Evolutionary conservation across 2,888 invertebrate species (phyloP).

Genomic region (Tridacna gigas): DNA sequence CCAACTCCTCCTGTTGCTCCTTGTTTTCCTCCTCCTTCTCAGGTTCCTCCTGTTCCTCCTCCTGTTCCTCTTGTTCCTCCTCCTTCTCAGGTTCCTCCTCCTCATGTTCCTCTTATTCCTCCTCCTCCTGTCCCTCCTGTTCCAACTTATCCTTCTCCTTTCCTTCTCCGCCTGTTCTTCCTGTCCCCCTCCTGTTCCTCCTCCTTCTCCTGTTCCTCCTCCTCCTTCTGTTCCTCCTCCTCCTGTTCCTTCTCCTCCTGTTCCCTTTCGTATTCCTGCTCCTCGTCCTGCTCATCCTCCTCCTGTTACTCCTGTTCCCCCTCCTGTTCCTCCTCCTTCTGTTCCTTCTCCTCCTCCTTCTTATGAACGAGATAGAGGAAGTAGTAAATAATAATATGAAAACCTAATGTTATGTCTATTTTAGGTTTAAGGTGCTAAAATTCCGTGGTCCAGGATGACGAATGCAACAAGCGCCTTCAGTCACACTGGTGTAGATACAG

Average conservation of each 20-base stretch:
- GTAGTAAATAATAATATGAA: too few relatives aligned
- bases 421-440: neutral
- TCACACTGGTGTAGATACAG: slow-evolving; percentile 69
- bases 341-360: slow-evolving; percentile 7
- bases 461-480: slow-evolving; percentile 58
- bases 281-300: neutral
- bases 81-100: slow-evolving; percentile 1
- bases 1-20: slow-evolving; percentile 1
- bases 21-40: neutral
- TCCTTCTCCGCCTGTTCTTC: neutral
- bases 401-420: too few relatives aligned
- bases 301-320: slow-evolving; percentile 11
- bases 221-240: slow-evolving; percentile 9
- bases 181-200: neutral
- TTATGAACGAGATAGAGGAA: neutral
- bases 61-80: slow-evolving; percentile 9
- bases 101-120: slow-evolving; percentile 6
- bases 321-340: slow-evolving; percentile 4
- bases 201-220: slow-evolving; percentile 1
- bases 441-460: neutral
- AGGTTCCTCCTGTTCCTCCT: neutral
- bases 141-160: neutral
- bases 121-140: slow-evolving; percentile 3
- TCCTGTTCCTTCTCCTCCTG: neutral
- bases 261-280: neutral